Conservation (phyloP, 2,113 vertebrate species). For the Peromyscus leucopus region DNA sequence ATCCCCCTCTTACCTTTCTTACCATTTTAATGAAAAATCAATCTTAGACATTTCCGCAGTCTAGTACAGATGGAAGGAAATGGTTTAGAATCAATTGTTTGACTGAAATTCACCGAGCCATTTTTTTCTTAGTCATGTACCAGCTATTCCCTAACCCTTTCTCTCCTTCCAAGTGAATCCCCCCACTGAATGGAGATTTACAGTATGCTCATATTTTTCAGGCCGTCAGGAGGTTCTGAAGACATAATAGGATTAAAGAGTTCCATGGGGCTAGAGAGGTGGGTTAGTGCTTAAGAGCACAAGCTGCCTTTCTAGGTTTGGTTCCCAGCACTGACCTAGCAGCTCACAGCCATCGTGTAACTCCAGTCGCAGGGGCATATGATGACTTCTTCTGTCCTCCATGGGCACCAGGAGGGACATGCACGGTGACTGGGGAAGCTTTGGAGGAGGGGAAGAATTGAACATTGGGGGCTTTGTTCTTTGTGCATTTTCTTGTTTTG, state of each 20-base stretch:
- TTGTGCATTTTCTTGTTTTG: background rate
- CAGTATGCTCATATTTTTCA: background rate
- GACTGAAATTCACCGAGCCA: background rate
- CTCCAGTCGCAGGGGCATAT: background rate
- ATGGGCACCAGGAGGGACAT: background rate
- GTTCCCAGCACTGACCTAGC: background rate
- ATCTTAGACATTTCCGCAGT: background rate
- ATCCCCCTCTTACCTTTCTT: no score
- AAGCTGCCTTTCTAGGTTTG: background rate
- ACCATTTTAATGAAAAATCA: background rate
- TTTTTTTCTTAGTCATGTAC: slow-evolving; percentile 3
- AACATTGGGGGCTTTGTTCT: background rate
- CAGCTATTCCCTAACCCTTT: background rate
- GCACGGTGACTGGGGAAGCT: background rate
- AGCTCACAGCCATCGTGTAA: background rate
- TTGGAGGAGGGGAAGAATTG: background rate
- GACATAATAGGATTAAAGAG: background rate
- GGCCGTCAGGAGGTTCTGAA: background rate
- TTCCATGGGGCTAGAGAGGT: background rate
- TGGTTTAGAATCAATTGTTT: background rate
- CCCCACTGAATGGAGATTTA: background rate
- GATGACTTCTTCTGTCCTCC: background rate
- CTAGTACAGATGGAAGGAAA: background rate
- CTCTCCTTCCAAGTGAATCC: background rate
- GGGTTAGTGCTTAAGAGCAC: background rate